phyloP scores from a whole-genome alignment of 1,140 invertebrate species.

The Araneus ventricosus region DNA sequence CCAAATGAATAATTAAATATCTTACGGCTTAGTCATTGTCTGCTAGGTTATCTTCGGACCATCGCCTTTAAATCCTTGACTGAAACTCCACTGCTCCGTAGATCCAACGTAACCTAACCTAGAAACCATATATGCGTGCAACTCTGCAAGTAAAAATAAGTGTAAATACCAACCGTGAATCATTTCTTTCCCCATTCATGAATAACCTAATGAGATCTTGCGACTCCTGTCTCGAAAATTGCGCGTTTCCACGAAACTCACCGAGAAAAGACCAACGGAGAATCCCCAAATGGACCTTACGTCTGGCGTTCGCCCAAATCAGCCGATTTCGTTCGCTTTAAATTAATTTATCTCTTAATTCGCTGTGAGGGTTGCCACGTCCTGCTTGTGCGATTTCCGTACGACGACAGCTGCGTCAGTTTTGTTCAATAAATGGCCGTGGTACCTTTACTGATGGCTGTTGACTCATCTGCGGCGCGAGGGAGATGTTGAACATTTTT shows the following conservation, averaged over 20 bases:
- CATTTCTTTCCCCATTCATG: background rate
- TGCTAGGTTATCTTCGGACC: too few species aligned
- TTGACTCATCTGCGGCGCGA: conserved; percentile 48
- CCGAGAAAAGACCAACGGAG: background rate
- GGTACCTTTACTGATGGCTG: conserved; percentile 24
- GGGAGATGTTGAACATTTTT: conserved; percentile 23
- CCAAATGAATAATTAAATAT: too few species aligned
- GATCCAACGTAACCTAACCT: background rate
- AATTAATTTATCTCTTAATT: conserved; percentile 45
- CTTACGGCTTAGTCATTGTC: too few species aligned
- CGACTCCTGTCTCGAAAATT: background rate
- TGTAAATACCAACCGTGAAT: background rate
- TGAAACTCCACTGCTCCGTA: background rate
- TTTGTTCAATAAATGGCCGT: background rate
- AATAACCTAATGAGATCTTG: background rate
- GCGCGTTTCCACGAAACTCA: background rate
- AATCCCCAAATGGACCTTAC: background rate
- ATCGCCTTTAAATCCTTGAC: too few species aligned
- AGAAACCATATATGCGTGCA: background rate
- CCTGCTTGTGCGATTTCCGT: background rate
- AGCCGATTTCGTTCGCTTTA: conserved; percentile 24
- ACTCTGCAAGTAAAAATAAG: background rate
- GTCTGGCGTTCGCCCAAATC: conserved; percentile 23
- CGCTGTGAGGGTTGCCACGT: background rate
- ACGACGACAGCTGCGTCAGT: background rate